These are phyloP conservation scores for Pitangus sulphuratus DNA, from an alignment of 2,797 vertebrate species.

Conservation along the genomic window DNA sequence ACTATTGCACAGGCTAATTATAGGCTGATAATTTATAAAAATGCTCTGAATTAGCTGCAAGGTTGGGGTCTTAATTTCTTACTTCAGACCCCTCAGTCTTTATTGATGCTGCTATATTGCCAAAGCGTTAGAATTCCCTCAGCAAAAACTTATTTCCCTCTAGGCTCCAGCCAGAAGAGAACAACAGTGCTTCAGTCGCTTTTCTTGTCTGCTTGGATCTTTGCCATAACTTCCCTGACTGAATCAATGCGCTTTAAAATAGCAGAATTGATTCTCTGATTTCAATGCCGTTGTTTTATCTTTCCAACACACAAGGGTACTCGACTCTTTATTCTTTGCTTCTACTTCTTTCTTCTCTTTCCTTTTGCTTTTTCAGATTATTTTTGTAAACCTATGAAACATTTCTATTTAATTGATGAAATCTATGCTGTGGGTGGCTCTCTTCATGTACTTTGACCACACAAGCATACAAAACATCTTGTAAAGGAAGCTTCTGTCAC, in stretches of 20 bases:
- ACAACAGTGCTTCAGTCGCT: background rate
- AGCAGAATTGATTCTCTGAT: slow-evolving; percentile 62
- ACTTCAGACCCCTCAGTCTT: slow-evolving; percentile 10
- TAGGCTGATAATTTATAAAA: slow-evolving; percentile 22
- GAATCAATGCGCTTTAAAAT: slow-evolving; percentile 69
- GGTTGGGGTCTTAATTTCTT: slow-evolving; percentile 28
- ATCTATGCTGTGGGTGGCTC: background rate
- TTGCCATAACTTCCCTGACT: slow-evolving; percentile 36
- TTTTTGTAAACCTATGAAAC: background rate
- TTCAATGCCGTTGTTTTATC: slow-evolving; percentile 59
- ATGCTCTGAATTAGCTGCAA: slow-evolving; percentile 31
- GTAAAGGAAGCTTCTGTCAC: slow-evolving; percentile 15
- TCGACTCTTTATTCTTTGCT: background rate
- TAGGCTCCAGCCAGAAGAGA: slow-evolving; percentile 33
- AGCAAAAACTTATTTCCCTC: slow-evolving; percentile 38
- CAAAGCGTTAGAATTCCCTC: slow-evolving; percentile 20
- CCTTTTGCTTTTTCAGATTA: background rate
- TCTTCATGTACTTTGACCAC: background rate
- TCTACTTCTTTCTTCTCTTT: background rate
- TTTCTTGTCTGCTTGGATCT: slow-evolving; percentile 28
- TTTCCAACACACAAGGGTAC: slow-evolving; percentile 16
- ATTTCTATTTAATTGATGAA: background rate
- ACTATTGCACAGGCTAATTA: background rate
- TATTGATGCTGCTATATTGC: slow-evolving; percentile 20
- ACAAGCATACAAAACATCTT: slow-evolving; percentile 2